Base-by-base conservation (phyloP, 2,797 vertebrate species). In the Pantherophis alleghaniensis region DNA sequence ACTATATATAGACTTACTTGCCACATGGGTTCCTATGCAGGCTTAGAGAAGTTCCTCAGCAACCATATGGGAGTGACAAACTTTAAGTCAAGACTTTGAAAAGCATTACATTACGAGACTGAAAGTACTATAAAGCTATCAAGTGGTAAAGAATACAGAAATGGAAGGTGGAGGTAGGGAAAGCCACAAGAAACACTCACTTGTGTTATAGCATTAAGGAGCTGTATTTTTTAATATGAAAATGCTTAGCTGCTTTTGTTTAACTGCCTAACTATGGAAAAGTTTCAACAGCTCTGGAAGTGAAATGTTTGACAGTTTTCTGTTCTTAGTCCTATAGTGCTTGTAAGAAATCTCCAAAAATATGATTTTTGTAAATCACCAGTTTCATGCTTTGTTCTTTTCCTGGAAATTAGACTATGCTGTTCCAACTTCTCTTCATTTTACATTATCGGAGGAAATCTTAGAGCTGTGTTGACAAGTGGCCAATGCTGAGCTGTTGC, bases 331-430 rank as follows among this genome's bases (percentile, higher is more conserved):
- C 94, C 94, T 96, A 95, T 95, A 92, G 96, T 47, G 94, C 95
- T 98, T 96, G 97, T 97, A 97, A 97, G 95, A 96, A 97, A 95
- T 95, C 91, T 93, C 94, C 95, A 97, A 95, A 97, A 97, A 97
- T 96, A 97, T 93, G 95, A 96, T 96, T 96, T 95, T 95, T 95
- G 94, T 96, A 97, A 97, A 97, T 96, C 96, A 97, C 95, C 95
- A 97, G 95, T 97, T 97, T 96, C 95, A 95, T 96, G 94, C 94
- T 95, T 96, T 97, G 94, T 96, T 95, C 96, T 94, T 96, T 96
- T 89, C 94, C 95, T 96, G 91, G 94, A 94, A 97, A 97, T 97
- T 96, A 96, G 96, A 94, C 94, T 96, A 60, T 95, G 95, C 96
- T 96, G 94, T 97, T 47, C 97, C 97, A 97, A 96, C 95, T 96